phyloP scores from a whole-genome alignment of 2,888 invertebrate species.

The Chalcis sispes region DNA sequence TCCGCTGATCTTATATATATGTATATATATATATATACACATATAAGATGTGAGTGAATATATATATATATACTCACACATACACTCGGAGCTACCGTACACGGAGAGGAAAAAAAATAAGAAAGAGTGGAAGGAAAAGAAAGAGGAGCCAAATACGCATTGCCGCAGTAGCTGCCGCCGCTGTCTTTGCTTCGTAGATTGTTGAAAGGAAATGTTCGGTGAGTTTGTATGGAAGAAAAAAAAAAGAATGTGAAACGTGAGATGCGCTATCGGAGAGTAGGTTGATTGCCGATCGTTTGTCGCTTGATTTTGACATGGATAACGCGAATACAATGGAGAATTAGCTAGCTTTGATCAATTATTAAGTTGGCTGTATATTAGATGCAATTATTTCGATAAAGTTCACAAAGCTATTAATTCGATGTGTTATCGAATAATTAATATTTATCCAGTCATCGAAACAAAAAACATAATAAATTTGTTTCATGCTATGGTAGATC shows the following conservation, averaged over 20 bases:
- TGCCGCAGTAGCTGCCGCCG: conserved; percentile 9
- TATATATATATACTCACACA: no score
- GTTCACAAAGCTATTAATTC: no score
- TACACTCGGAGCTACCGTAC: no score
- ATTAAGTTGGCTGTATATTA: no score
- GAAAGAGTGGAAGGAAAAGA: neutral
- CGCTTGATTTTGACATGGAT: conserved; percentile 40
- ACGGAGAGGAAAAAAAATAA: conserved; percentile 3
- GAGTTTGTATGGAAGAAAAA: neutral
- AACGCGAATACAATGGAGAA: conserved; percentile 36
- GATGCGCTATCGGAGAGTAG: conserved; percentile 2
- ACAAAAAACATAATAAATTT: no score
- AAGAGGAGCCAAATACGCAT: neutral
- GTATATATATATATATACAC: no score
- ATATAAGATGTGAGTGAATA: no score
- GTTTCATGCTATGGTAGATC: no score
- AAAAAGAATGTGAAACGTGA: conserved; percentile 9
- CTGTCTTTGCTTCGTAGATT: neutral
- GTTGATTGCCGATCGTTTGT: conserved; percentile 17
- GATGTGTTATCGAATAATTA: no score
- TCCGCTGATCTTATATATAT: neutral
- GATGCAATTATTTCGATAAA: no score
- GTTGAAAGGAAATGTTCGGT: conserved; percentile 38
- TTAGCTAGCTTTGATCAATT: no score
- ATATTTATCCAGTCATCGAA: no score